Conservation (phyloP, 2,797 vertebrate species). For the Antennarius maculatus region DNA sequence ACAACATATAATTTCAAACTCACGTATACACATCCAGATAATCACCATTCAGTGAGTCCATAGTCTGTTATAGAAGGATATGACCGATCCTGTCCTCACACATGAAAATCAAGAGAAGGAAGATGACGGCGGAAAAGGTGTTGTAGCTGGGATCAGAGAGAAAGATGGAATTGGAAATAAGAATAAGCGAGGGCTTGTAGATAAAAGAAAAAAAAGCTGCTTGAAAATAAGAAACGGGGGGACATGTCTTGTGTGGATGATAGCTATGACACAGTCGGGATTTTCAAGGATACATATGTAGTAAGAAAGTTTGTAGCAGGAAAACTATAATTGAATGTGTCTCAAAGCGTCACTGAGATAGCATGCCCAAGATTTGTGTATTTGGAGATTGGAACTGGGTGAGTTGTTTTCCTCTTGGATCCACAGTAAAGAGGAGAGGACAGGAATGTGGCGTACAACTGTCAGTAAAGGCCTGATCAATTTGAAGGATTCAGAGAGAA, state of each 20-base stretch:
- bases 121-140: neutral
- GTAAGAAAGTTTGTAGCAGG: neutral
- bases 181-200: neutral
- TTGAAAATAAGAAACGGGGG: neutral
- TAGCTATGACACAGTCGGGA: neutral
- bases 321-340: constrained; percentile 5
- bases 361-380: neutral
- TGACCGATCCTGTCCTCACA: no score
- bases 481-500: neutral
- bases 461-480: neutral
- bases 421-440: neutral
- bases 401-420: neutral
- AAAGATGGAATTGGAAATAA: neutral
- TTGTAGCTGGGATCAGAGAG: neutral
- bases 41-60: no score
- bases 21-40: no score
- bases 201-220: neutral
- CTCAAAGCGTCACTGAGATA: neutral
- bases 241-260: neutral
- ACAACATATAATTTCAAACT: no score
- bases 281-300: neutral
- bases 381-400: neutral
- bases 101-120: neutral
- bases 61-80: no score
- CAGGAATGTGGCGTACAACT: neutral